These are phyloP conservation scores for Microtus oregoni DNA, from an alignment of 2,113 vertebrate genomes.

Conservation along the genomic window DNA sequence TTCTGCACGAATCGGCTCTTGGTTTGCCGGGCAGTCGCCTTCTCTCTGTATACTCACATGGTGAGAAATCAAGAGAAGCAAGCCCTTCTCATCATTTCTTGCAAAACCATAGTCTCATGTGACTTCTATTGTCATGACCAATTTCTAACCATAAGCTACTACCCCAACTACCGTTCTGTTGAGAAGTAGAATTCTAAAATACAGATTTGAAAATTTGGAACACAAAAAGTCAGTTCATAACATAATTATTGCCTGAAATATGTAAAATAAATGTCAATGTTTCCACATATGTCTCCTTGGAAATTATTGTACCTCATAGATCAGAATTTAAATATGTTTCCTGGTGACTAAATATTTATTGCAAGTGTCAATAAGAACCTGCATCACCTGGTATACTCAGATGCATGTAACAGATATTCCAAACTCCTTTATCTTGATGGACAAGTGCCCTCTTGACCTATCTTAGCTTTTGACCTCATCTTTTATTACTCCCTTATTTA, in stretches of 20 bases:
- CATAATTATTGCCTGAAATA: constrained; percentile 45
- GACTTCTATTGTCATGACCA: background rate
- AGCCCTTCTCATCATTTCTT: background rate
- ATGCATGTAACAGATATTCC: background rate
- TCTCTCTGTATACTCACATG: background rate
- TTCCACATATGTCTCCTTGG: constrained; percentile 47
- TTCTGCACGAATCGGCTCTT: background rate
- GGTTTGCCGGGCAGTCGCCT: background rate
- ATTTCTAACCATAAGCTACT: background rate
- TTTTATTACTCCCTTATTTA: background rate
- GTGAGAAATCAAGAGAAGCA: background rate
- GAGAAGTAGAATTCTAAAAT: background rate
- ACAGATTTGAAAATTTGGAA: background rate
- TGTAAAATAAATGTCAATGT: constrained; percentile 13
- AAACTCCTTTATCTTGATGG: background rate
- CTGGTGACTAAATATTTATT: constrained; percentile 29
- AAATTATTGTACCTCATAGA: background rate
- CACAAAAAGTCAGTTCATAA: background rate
- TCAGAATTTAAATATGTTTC: constrained; percentile 56
- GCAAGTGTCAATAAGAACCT: background rate
- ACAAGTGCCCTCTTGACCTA: background rate
- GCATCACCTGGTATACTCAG: background rate
- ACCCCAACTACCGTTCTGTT: background rate
- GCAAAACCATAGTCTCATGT: background rate
- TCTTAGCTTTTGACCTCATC: background rate